Percentiles rank a stretch among this genome's conserved stretches.
Evolutionary conservation across 53 echinoderm and acorn worm species (phyloP).

Genomic region (Echinarachnius parma): DNA sequence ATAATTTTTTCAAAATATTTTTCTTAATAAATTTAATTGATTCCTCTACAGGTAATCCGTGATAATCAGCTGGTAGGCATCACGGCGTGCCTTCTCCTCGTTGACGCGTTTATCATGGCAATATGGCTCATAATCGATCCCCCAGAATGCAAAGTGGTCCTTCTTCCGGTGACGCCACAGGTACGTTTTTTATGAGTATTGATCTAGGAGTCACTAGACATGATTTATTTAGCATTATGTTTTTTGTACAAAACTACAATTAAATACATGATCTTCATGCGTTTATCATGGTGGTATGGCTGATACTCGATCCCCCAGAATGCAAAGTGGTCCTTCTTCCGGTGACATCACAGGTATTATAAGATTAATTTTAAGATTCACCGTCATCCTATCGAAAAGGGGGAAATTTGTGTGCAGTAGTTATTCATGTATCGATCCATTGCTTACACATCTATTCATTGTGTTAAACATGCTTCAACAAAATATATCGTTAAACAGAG

Average conservation of each 20-base stretch:
- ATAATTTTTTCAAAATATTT: too few species aligned
- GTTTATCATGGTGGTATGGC: slow-evolving; percentile 68
- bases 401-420: too few species aligned
- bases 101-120: slow-evolving; percentile 67
- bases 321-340: slow-evolving; percentile 29
- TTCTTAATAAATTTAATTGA: too few species aligned
- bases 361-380: too few species aligned
- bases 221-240: too few species aligned
- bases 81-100: slow-evolving; percentile 51
- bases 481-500: too few species aligned
- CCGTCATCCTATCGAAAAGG: too few species aligned
- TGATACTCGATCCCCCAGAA: slow-evolving; percentile 67
- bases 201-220: neutral
- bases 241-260: too few species aligned
- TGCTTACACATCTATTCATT: too few species aligned
- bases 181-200: neutral
- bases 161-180: slow-evolving; percentile 22
- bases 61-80: slow-evolving; percentile 75
- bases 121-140: slow-evolving; percentile 78
- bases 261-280: too few species aligned
- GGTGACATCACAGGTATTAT: slow-evolving; percentile 16
- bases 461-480: too few species aligned
- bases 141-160: slow-evolving; percentile 37
- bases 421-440: too few species aligned
- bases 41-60: slow-evolving; percentile 83